A percentile compares a stretch with the other conserved stretches of the same genome.
These are phyloP conservation scores for Volucella inanis DNA, from an alignment of 2,888 invertebrate species.

Conservation along the genomic window DNA sequence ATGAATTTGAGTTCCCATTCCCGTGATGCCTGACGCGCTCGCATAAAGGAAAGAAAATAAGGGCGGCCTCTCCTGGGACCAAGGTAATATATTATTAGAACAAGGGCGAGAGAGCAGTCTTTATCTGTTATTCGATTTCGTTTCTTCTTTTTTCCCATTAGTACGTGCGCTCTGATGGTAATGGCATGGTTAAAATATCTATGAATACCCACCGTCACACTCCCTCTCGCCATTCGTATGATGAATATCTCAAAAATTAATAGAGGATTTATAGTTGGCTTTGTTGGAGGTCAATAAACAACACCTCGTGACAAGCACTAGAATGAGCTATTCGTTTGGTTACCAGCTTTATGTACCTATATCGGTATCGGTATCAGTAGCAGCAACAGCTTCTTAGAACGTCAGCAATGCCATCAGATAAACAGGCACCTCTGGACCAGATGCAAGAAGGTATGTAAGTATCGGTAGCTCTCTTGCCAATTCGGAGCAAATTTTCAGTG, in stretches of 20 bases:
- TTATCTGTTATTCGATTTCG: slow-evolving; percentile 74
- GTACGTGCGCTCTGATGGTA: slow-evolving; percentile 58
- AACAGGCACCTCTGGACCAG: slow-evolving; percentile 50
- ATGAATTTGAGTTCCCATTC: slow-evolving; percentile 56
- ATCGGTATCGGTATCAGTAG: neutral
- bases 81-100: slow-evolving; percentile 72
- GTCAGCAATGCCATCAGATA: slow-evolving; percentile 71
- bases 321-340: no score
- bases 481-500: slow-evolving; percentile 67
- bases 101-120: slow-evolving; percentile 57
- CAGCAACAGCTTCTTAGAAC: slow-evolving; percentile 64
- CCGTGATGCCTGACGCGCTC: neutral
- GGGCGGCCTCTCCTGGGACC: slow-evolving; percentile 69
- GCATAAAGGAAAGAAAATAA: slow-evolving; percentile 42
- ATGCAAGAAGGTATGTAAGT: neutral
- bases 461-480: neutral
- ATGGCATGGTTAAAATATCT: neutral
- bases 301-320: slow-evolving; percentile 72
- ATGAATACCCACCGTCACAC: neutral
- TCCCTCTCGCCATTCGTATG: neutral
- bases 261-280: slow-evolving; percentile 73
- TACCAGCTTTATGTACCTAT: no score
- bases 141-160: slow-evolving; percentile 70
- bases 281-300: slow-evolving; percentile 74
- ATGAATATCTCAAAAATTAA: slow-evolving; percentile 72